Conservation (phyloP, 1,140 invertebrate species). For the Drosophila arizonae region DNA sequence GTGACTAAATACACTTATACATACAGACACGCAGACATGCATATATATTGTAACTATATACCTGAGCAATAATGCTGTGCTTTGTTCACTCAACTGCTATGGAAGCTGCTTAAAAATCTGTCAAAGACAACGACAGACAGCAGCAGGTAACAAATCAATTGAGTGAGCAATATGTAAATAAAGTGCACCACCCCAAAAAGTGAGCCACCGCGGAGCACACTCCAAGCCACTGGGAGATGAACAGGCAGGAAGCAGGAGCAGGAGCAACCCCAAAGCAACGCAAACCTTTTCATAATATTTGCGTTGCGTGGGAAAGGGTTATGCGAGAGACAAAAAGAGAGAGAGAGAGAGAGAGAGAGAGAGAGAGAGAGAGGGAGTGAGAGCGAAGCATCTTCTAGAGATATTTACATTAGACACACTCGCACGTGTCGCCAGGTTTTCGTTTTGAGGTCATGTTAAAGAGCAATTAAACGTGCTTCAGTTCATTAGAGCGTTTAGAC, state of each 20-base stretch:
- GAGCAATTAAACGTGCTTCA: conserved; percentile 72
- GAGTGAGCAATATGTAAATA: conserved; percentile 80
- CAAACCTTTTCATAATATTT: conserved; percentile 7
- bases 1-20: not conserved
- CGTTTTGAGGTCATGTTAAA: conserved; percentile 65
- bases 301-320: conserved; percentile 48
- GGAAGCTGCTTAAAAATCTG: conserved; percentile 68
- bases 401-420: conserved; percentile 46
- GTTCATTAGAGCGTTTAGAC: conserved; percentile 66
- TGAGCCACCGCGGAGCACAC: not conserved
- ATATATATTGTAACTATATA: too few species aligned
- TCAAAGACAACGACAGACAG: conserved; percentile 66
- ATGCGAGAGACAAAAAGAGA: not conserved
- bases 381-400: not conserved
- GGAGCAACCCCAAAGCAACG: conserved; percentile 15
- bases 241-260: not conserved
- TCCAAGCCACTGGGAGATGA: conserved; percentile 17
- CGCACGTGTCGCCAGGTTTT: conserved; percentile 61
- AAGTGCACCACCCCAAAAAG: conserved; percentile 42
- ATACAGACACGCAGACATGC: not conserved
- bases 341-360: not conserved
- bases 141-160: conserved; percentile 81
- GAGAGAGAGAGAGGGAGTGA: not conserved
- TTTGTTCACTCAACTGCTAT: conserved; percentile 52
- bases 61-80: conserved; percentile 18